These are phyloP conservation scores for Drosophila bocki DNA, from an alignment of 1,140 invertebrate species.

Conservation along the genomic window DNA sequence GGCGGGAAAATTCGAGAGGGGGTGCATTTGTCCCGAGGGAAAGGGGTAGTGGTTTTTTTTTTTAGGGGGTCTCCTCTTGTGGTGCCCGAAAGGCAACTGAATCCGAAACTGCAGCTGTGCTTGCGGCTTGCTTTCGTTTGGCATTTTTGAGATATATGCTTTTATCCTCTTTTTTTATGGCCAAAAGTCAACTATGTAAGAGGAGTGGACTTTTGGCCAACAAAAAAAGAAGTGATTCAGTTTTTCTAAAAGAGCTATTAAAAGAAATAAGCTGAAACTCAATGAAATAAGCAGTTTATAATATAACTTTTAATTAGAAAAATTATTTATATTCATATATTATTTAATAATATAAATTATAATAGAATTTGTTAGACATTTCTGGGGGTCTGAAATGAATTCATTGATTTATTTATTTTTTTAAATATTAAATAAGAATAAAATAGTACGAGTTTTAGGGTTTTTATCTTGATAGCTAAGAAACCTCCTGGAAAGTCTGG, in stretches of 20 bases:
- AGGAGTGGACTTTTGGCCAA: neutral
- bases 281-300: neutral
- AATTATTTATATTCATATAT: neutral
- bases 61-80: constrained; percentile 19
- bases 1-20: neutral
- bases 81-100: constrained; percentile 22
- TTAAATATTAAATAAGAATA: no score
- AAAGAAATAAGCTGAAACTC: neutral
- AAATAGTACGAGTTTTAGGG: no score
- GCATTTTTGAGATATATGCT: constrained; percentile 38
- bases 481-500: neutral
- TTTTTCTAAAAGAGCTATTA: neutral
- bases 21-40: neutral
- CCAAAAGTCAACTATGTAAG: constrained; percentile 4
- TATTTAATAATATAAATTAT: no score
- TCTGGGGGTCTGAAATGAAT: no score
- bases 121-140: constrained; percentile 55
- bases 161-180: constrained; percentile 50
- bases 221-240: neutral
- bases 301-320: neutral
- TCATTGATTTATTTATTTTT: no score
- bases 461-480: neutral
- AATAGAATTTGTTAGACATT: no score
- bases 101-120: constrained; percentile 49
- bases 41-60: constrained; percentile 11